These are phyloP conservation scores for Zophobas atratus DNA, from an alignment of 1,140 invertebrate genomes.

Conservation along the genomic window DNA sequence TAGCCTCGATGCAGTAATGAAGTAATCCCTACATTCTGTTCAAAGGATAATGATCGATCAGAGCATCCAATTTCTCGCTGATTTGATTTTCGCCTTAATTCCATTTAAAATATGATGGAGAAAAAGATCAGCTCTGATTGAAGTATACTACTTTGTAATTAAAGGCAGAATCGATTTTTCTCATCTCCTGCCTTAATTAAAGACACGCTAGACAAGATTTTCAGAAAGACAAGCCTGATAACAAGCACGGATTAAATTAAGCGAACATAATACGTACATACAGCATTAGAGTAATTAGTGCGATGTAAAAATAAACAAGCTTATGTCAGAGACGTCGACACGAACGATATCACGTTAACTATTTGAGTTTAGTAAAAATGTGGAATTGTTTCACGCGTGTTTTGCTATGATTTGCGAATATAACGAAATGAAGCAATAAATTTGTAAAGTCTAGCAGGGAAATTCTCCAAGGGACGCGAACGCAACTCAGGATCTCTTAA, in stretches of 20 bases:
- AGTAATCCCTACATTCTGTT: conserved; percentile 7
- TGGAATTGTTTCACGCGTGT: no score
- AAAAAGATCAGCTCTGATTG: conserved; percentile 19
- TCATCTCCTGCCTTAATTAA: background rate
- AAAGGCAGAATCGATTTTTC: conserved; percentile 16
- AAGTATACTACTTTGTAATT: conserved; percentile 30
- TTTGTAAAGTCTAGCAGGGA: background rate
- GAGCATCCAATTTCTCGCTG: conserved; percentile 30
- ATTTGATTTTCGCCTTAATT: conserved; percentile 38
- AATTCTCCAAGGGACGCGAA: conserved; percentile 19
- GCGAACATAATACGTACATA: background rate
- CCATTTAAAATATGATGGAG: conserved; percentile 16
- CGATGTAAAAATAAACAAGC: no score
- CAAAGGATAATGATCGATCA: conserved; percentile 39
- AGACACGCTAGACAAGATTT: background rate
- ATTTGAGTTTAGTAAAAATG: no score
- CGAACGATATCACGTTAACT: no score
- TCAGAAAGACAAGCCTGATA: background rate
- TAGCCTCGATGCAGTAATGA: conserved; percentile 22
- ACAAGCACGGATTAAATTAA: conserved; percentile 5
- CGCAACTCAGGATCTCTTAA: conserved; percentile 20
- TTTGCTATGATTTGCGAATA: no score
- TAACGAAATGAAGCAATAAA: background rate
- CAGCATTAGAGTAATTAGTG: background rate
- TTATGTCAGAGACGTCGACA: no score